Percentiles rank a stretch among this genome's conserved stretches.
phyloP scores from a whole-genome alignment of 30 jellyfish, hydroid and myxozoan genomes.

The Nemopilema nomurai region DNA sequence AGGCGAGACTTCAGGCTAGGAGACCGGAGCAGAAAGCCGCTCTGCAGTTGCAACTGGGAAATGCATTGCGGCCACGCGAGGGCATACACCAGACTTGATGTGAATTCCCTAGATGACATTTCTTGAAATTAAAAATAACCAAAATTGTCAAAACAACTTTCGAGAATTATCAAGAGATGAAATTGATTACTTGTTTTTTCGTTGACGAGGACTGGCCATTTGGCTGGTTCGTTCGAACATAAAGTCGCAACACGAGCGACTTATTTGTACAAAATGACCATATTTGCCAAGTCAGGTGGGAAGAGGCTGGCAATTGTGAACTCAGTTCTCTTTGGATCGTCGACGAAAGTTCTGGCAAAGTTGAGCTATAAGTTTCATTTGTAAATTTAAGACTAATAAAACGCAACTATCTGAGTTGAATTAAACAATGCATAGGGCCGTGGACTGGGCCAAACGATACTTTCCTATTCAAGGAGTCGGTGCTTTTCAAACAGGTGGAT shows the following conservation, averaged over 20 bases:
- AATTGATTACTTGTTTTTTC: conserved; percentile 5
- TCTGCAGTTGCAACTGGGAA: neutral
- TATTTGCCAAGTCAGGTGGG: neutral
- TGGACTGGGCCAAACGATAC: no score
- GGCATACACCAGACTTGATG: conserved; percentile 11
- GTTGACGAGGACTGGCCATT: neutral
- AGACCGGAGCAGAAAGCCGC: neutral
- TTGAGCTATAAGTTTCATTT: no score
- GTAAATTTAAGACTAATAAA: no score
- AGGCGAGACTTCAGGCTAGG: neutral
- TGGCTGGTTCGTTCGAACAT: neutral
- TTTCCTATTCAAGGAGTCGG: no score
- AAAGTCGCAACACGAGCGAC: neutral
- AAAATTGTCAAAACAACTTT: neutral
- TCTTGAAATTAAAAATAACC: neutral
- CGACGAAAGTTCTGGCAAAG: no score
- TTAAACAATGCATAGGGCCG: no score
- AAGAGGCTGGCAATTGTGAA: no score
- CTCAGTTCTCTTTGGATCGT: no score
- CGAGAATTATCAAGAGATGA: conserved; percentile 32
- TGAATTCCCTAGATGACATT: neutral
- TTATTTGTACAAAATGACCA: neutral
- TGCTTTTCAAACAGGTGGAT: no score
- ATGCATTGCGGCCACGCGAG: conserved; percentile 37
- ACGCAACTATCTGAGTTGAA: no score